Base-by-base conservation (phyloP, 2,113 vertebrate species). In the Leptocoma aspasia region DNA sequence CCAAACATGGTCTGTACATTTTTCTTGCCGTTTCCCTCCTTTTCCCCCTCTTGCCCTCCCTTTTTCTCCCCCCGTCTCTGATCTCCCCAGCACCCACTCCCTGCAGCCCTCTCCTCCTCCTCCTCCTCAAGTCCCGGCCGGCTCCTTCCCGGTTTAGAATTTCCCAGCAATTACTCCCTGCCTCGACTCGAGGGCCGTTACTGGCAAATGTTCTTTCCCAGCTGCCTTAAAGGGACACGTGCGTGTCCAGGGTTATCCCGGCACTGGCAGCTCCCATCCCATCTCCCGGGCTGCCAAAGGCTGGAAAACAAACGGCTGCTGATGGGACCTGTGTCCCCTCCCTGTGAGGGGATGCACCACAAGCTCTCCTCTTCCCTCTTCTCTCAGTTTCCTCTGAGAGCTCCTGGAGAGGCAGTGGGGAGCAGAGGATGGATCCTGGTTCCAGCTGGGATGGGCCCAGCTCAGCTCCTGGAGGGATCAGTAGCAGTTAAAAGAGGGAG, bases 1-100 rank as follows among this genome's bases (percentile, higher is more conserved):
- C 95, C 96, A 96, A 96, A 95, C 93, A 97, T 96, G 93, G 96
- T 68, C 95, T 82, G 93, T 23, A 45, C 45, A 6, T 76, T 94
- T 95, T 95, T 87, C 89, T 69, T 50, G 78, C 82, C 17, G 1
- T 82, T 95, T 84, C 91, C 78, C 89, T 89, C 56, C 91, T 96
- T 73, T 23, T 28, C 82, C 60, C 30, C 3, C 45, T 63, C 82
- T 65, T 3, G 0, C 81, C 23, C 56, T 68, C 71, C 49, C 52
- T 68, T 42, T 75, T 82, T 78, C 63, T 52, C 39, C 78, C 87
- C 81, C 78, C 4, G 1, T 35, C 64, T 90, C 86, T 63, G 72
- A 81, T 73, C 59, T 89, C 88, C 81, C 76, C 6, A 68, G 63
- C 56, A 19, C 75, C 52, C 61, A 13, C 73, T 85, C 71, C 60